These are phyloP conservation scores for Nematopogon swammerdamellus DNA, from an alignment of 2,888 invertebrate genomes.

Conservation along the genomic window DNA sequence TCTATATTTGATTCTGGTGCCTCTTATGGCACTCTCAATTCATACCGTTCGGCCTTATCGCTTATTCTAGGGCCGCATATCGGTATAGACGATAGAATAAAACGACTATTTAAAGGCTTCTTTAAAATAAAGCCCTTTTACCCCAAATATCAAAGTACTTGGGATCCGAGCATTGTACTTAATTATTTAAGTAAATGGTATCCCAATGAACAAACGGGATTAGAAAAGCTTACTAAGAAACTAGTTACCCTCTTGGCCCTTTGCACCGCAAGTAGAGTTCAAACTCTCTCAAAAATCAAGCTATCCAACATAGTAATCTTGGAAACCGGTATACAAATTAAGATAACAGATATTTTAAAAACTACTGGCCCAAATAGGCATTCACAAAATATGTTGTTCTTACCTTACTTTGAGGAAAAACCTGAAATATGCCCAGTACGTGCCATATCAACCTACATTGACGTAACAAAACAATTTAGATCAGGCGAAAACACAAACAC, in stretches of 20 bases:
- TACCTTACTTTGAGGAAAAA: slow-evolving; percentile 1
- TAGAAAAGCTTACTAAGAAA: slow-evolving; percentile 2
- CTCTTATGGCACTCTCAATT: not conserved
- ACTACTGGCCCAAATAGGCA: too few species aligned
- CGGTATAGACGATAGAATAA: not conserved
- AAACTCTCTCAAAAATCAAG: slow-evolving; percentile 1
- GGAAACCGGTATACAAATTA: too few species aligned
- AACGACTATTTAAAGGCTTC: slow-evolving; percentile 2
- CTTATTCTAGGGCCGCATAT: not conserved
- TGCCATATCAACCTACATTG: too few species aligned
- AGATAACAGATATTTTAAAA: too few species aligned
- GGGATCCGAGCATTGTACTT: slow-evolving; percentile 2
- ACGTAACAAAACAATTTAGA: too few species aligned
- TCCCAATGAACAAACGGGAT: not conserved
- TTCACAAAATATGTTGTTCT: not conserved
- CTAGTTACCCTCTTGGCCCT: slow-evolving; percentile 1
- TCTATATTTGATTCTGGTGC: not conserved
- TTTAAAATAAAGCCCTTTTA: not conserved
- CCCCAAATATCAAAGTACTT: slow-evolving; percentile 1
- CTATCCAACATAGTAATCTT: slow-evolving; percentile 1
- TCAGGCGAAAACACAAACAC: too few species aligned
- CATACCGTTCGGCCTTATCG: slow-evolving; percentile 1
- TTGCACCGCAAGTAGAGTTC: slow-evolving; percentile 1
- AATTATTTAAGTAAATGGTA: not conserved
- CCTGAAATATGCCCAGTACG: slow-evolving; percentile 6